Base-by-base conservation (phyloP, 2,888 invertebrate genomes). In the Magallana nippona region DNA sequence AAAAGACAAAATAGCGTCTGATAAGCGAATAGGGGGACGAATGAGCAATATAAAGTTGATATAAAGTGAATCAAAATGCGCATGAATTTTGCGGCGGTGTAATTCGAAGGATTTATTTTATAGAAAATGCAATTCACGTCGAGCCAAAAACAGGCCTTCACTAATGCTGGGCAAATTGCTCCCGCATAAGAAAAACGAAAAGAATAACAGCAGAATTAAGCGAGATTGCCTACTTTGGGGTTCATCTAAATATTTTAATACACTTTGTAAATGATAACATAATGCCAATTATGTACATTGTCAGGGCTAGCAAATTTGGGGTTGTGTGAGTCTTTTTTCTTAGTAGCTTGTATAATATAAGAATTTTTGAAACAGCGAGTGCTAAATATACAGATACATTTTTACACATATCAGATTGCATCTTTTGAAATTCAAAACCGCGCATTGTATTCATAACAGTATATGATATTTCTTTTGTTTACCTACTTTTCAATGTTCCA, bases 131-230 rank as follows among this genome's bases (percentile, higher is more conserved):
- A 78, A 60, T 83, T 86, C 78, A 56, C 71, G 77, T 80, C 84
- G 81, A 86, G 83, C 85, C 85, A 17, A 83, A 81, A 55, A 83
- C 82, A 82, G 83, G 85, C 81, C 83, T 63, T 62, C 57, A 19
- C 63, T 90, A 90, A 90, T 90, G 81, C 90, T 89, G 83, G 86
- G 87, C 89, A 90, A 90, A 90, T 90, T 90, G 90, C 88, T 85
- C 89, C 86, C 87, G 85, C 87, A 89, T 88, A 88, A 87, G 87
- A 22, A 71, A 71, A 71, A 71, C 32, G 71, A 32, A 71, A 71
- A 13, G 32, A 71, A 71, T 71, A 71, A 71, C 71, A 32, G 22
- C 32, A 71, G 15, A 71, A 71, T 71, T 71, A 71, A 71, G 32
- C 71, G 22, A 22, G 22, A 71, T 71, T 71, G 71, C 22, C 71